Evolutionary conservation across 2,113 vertebrate genomes (phyloP).

Genomic region (Bambusicola thoracicus): DNA sequence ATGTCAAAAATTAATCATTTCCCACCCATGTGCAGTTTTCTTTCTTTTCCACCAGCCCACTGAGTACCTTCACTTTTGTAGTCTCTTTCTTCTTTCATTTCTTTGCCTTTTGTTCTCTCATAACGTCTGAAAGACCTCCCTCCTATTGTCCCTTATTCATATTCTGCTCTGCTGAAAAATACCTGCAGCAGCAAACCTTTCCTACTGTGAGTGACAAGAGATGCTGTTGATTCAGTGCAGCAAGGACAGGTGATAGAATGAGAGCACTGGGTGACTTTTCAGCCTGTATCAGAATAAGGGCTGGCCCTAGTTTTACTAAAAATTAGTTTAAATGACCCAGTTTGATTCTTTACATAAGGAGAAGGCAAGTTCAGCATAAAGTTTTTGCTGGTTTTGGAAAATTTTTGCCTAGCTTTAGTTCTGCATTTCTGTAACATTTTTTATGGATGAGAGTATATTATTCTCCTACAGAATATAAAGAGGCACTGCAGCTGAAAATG

Average conservation of each 20-base stretch:
- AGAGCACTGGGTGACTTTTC: slow-evolving; percentile 1
- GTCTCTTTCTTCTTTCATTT: background rate
- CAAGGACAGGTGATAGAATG: background rate
- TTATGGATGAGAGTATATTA: background rate
- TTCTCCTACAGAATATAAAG: background rate
- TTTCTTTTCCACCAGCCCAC: slow-evolving; percentile 5
- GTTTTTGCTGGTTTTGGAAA: background rate
- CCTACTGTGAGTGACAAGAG: background rate
- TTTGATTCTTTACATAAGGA: background rate
- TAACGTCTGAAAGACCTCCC: slow-evolving; percentile 21
- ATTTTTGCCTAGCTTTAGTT: background rate
- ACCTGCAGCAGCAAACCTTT: background rate
- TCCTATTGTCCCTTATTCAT: slow-evolving; percentile 1
- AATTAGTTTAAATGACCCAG: background rate
- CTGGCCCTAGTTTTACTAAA: background rate
- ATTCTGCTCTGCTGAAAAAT: background rate
- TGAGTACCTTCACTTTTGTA: background rate
- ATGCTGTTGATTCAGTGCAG: slow-evolving; percentile 28
- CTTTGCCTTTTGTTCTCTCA: slow-evolving; percentile 6
- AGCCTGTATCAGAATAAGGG: background rate
- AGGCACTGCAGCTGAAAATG: background rate
- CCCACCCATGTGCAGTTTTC: background rate
- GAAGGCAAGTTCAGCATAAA: background rate
- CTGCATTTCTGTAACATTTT: background rate
- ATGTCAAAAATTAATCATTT: slow-evolving; percentile 9